Evolutionary conservation across 2,888 invertebrate genomes (phyloP).

Genomic region (Coremacera marginata): DNA sequence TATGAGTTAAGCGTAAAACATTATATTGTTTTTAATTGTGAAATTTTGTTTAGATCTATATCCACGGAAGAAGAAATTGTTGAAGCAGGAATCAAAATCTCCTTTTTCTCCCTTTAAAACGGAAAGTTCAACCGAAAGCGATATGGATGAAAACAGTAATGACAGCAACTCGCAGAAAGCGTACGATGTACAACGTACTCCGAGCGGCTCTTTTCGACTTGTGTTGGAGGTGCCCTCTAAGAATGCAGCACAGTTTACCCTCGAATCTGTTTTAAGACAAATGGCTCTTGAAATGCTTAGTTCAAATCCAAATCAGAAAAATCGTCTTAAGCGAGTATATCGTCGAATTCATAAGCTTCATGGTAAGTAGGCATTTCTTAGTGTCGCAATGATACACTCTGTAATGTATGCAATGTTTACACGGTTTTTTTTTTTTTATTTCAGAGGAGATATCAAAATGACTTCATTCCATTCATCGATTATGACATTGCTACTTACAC

Average conservation of each 20-base stretch:
- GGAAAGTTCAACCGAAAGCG: constrained; percentile 32
- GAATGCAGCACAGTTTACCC: constrained; percentile 34
- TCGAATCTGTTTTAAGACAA: constrained; percentile 44
- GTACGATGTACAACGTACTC: constrained; percentile 31
- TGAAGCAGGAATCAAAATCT: background rate
- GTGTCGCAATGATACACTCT: too few relatives aligned
- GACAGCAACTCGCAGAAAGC: background rate
- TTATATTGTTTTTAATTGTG: background rate
- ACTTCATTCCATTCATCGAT: background rate
- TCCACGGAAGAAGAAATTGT: constrained; percentile 31
- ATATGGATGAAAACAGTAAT: constrained; percentile 37
- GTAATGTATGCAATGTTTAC: background rate
- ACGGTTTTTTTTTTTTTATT: background rate
- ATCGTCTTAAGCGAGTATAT: constrained; percentile 34
- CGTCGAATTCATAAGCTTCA: constrained; percentile 44
- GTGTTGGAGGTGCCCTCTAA: constrained; percentile 40
- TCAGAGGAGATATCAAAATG: constrained; percentile 18
- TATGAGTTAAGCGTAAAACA: background rate
- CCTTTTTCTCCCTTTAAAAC: background rate
- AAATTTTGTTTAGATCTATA: constrained; percentile 23
- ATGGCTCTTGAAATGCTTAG: constrained; percentile 45
- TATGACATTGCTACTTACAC: background rate
- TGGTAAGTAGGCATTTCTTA: constrained; percentile 40
- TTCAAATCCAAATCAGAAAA: constrained; percentile 41
- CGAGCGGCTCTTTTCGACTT: constrained; percentile 42